Conservation (phyloP, 2,797 vertebrate genomes). For the Prunella strophiata region DNA sequence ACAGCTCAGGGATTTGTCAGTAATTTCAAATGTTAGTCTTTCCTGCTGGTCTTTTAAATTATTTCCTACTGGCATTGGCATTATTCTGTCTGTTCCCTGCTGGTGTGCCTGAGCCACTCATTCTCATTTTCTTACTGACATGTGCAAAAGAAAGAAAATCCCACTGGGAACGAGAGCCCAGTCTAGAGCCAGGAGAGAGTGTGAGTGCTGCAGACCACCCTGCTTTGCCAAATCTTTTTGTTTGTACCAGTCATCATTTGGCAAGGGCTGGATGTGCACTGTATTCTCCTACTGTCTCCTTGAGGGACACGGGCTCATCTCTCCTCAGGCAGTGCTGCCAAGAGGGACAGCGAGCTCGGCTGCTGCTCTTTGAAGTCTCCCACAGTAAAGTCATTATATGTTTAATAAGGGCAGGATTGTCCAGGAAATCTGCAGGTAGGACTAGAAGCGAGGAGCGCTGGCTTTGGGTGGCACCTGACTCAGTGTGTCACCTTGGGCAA, state of each 20-base stretch:
- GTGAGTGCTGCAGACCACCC: neutral
- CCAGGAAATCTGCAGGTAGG: neutral
- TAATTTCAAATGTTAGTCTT: neutral
- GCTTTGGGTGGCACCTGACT: neutral
- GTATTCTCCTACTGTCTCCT: neutral
- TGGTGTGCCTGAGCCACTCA: neutral
- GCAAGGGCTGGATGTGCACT: neutral
- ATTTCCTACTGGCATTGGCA: neutral
- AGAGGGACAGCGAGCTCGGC: neutral
- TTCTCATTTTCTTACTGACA: neutral
- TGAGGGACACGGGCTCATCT: neutral
- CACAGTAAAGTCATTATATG: neutral
- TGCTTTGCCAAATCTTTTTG: neutral
- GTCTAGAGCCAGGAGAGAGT: neutral
- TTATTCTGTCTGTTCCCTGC: neutral
- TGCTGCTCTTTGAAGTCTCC: conserved; percentile 10
- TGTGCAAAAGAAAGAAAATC: neutral
- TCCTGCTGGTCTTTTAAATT: neutral
- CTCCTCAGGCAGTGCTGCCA: neutral
- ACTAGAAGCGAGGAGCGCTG: fast-evolving
- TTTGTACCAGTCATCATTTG: neutral
- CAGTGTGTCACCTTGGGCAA: neutral
- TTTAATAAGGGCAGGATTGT: neutral
- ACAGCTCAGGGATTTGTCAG: neutral
- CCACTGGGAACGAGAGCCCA: neutral